A percentile compares a stretch with the other conserved stretches of the same genome.
These are phyloP conservation scores for Podiceps cristatus DNA, from an alignment of 2,113 vertebrate genomes.

Conservation along the genomic window DNA sequence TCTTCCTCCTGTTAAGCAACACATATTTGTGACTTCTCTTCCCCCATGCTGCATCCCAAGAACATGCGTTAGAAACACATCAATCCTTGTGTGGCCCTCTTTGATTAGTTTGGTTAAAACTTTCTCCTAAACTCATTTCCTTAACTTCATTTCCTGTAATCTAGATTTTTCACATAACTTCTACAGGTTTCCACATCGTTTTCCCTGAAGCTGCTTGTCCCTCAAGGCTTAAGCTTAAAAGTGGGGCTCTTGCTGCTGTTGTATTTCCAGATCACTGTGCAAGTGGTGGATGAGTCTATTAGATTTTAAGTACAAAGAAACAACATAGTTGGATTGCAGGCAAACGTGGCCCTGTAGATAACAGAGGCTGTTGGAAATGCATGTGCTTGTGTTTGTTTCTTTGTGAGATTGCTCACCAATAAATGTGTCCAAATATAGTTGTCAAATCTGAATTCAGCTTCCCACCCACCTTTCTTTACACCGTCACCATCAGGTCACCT, in stretches of 20 bases:
- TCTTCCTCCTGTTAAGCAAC: background rate
- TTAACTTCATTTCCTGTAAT: background rate
- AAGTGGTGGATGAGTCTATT: background rate
- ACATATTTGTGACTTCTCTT: background rate
- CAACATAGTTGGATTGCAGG: background rate
- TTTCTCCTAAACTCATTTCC: background rate
- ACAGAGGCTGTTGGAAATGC: background rate
- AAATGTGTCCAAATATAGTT: background rate
- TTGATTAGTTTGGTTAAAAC: background rate
- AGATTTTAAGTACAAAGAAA: background rate
- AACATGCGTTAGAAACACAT: background rate
- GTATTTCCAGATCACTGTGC: background rate
- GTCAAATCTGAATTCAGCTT: slow-evolving; percentile 22
- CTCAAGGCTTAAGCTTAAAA: background rate
- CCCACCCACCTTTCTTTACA: background rate
- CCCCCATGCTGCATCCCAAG: background rate
- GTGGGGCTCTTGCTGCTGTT: background rate
- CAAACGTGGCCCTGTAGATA: background rate
- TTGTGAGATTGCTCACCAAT: background rate
- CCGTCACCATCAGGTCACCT: slow-evolving; percentile 8
- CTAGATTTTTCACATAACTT: background rate
- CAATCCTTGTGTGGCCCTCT: background rate
- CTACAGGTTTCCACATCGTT: background rate
- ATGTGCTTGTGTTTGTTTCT: background rate
- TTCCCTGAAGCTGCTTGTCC: background rate